Conservation (phyloP, 2,113 vertebrate genomes). For the Ctenomys sociabilis region DNA sequence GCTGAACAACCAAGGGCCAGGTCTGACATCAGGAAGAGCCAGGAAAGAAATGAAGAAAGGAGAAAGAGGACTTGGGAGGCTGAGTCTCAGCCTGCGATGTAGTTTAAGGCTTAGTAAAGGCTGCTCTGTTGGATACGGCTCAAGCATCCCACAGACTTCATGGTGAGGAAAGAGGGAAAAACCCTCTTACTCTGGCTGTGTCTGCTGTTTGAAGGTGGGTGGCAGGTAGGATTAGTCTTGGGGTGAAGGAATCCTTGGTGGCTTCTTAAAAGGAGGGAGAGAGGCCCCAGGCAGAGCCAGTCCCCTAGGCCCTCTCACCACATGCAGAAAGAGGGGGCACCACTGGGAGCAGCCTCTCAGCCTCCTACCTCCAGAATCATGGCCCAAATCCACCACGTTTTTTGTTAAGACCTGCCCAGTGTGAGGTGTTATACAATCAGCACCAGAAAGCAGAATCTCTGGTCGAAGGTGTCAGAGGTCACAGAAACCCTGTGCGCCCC, state of each 20-base stretch:
- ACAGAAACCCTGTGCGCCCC: background rate
- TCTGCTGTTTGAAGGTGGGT: background rate
- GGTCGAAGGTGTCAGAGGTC: background rate
- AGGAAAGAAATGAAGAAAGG: no score
- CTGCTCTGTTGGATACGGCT: background rate
- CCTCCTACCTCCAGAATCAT: background rate
- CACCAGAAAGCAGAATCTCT: background rate
- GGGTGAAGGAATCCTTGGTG: background rate
- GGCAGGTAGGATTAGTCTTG: background rate
- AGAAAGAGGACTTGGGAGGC: background rate
- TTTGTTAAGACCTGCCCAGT: no score
- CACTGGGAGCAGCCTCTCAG: background rate
- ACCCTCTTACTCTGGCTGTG: background rate
- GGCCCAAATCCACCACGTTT: background rate
- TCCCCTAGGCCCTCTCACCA: no score
- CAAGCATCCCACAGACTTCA: background rate
- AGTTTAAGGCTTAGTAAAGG: background rate
- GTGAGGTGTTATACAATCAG: background rate
- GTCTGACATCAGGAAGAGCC: background rate
- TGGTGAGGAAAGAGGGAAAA: background rate
- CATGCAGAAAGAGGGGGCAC: background rate
- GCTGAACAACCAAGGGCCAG: background rate
- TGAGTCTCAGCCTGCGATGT: background rate
- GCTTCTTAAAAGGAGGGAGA: background rate
- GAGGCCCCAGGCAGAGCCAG: background rate